Percentiles rank a stretch among this genome's conserved stretches.
These are phyloP conservation scores for Koerneria pararmatus DNA, from an alignment of 2,888 invertebrate genomes.

Conservation along the genomic window DNA sequence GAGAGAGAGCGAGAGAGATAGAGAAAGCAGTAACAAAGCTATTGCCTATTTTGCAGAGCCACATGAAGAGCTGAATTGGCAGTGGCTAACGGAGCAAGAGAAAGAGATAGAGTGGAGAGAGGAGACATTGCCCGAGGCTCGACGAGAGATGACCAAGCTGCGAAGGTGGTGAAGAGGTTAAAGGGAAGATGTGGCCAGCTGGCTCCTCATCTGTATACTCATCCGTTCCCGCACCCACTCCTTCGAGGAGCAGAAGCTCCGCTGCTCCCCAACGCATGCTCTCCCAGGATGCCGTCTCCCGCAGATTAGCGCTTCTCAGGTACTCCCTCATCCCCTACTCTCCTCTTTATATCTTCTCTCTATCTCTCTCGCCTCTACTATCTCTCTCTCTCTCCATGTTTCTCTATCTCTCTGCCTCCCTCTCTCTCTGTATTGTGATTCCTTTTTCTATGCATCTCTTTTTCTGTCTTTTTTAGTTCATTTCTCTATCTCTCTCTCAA, in stretches of 20 bases:
- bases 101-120: too few relatives aligned
- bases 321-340: conserved; percentile 8
- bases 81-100: neutral
- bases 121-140: too few relatives aligned
- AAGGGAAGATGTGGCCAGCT: too few relatives aligned
- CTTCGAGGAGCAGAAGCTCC: conserved; percentile 2
- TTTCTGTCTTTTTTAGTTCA: neutral
- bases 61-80: neutral
- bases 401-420: neutral
- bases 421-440: neutral
- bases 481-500: neutral
- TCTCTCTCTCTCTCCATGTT: neutral
- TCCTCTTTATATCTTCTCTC: neutral
- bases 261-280: neutral
- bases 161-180: too few relatives aligned
- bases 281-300: neutral
- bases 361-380: conserved; percentile 6
- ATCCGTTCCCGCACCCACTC: too few relatives aligned
- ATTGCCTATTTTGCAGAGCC: neutral
- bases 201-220: too few relatives aligned
- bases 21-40: conserved; percentile 2
- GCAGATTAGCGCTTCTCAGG: conserved; percentile 11
- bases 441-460: neutral
- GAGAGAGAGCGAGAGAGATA: neutral
- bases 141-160: conserved; percentile 3